These are phyloP conservation scores for Trogon surrucura DNA, from an alignment of 2,113 vertebrate species.

Conservation along the genomic window DNA sequence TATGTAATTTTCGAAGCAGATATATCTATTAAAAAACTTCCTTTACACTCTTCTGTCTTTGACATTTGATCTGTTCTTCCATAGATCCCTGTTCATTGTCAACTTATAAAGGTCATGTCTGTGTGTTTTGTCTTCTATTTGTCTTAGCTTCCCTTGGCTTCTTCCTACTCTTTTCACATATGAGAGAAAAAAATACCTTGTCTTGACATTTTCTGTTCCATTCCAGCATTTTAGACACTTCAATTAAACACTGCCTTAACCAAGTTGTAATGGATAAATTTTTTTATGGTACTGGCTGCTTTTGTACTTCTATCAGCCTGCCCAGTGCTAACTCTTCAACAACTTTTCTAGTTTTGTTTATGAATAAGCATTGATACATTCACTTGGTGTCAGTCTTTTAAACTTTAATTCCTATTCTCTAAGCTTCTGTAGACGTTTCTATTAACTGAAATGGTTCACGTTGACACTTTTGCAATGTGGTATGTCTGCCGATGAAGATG, in stretches of 20 bases:
- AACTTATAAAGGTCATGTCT: slow-evolving; percentile 31
- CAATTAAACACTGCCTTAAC: background rate
- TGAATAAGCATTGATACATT: background rate
- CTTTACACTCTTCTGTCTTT: background rate
- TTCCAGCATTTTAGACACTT: background rate
- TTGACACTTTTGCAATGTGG: background rate
- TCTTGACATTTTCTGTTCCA: slow-evolving; percentile 14
- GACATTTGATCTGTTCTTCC: slow-evolving; percentile 33
- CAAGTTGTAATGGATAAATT: background rate
- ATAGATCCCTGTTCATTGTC: background rate
- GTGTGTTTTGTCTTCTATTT: slow-evolving; percentile 29
- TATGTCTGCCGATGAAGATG: background rate
- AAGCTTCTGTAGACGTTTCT: background rate
- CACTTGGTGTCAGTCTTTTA: background rate
- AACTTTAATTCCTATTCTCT: background rate
- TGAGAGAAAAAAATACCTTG: background rate
- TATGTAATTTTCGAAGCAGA: slow-evolving; percentile 27
- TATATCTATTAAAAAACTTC: slow-evolving; percentile 42
- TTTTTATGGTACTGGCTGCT: background rate
- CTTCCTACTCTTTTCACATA: background rate
- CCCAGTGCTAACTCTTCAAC: background rate
- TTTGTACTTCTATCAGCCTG: background rate
- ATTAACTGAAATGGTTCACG: background rate
- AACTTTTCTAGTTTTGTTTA: background rate
- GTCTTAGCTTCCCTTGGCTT: slow-evolving; percentile 29